Evolutionary conservation across 1,140 invertebrate species (phyloP).

Genomic region (Zeugodacus cucurbitae): DNA sequence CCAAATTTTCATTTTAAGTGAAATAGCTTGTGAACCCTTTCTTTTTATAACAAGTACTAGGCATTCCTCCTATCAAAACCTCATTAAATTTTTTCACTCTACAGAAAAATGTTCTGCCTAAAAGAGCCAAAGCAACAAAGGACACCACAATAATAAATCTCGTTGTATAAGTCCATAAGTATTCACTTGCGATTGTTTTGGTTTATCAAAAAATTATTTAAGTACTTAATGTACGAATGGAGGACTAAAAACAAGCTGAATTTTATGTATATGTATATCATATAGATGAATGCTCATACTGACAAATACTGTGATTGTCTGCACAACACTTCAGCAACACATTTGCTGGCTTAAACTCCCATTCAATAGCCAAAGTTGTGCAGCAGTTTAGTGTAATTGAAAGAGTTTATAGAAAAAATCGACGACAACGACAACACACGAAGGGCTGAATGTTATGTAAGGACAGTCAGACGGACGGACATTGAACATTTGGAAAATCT

Average conservation of each 20-base stretch:
- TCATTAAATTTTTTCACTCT: no score
- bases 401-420: neutral
- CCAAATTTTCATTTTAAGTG: no score
- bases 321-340: neutral
- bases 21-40: no score
- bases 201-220: neutral
- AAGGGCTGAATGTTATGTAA: neutral
- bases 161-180: no score
- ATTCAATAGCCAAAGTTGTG: constrained; percentile 13
- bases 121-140: no score
- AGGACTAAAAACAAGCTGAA: neutral
- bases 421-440: neutral
- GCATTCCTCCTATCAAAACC: no score
- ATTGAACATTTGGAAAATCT: neutral
- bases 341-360: neutral
- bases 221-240: neutral
- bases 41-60: no score
- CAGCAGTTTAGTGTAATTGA: constrained; percentile 18
- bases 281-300: neutral
- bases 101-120: no score
- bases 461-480: neutral
- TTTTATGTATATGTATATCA: neutral
- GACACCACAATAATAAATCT: no score
- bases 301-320: neutral
- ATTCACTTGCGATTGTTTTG: neutral